Conservation (phyloP, 2,888 invertebrate genomes). For the Andrena marginata region DNA sequence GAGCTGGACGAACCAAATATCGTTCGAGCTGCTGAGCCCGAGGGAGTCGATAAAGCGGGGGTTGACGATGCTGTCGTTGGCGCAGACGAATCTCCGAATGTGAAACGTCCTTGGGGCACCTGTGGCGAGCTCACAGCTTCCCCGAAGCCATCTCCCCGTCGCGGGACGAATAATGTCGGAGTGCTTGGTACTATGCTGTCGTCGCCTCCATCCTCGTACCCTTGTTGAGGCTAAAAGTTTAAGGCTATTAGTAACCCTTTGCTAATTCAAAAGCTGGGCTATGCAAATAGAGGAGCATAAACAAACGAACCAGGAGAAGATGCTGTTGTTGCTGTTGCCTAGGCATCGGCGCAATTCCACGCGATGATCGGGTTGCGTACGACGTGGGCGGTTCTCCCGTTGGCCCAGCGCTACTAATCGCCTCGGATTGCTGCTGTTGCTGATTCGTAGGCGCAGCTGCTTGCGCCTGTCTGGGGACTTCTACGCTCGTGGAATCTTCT, state of each 20-base stretch:
- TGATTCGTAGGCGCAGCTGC: constrained; percentile 85
- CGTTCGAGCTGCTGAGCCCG: constrained; percentile 69
- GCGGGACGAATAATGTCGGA: constrained; percentile 93
- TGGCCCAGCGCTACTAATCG: constrained; percentile 89
- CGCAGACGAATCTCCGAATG: constrained; percentile 87
- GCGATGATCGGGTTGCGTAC: constrained; percentile 80
- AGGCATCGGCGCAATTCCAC: constrained; percentile 86
- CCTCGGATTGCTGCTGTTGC: constrained; percentile 88
- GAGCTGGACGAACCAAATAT: constrained; percentile 78
- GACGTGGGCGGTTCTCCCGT: constrained; percentile 82
- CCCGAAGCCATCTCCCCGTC: constrained; percentile 94
- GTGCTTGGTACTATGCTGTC: constrained; percentile 96
- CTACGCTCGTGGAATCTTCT: constrained; percentile 87
- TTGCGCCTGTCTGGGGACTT: constrained; percentile 88
- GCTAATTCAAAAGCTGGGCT: too few species aligned
- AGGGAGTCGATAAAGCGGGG: constrained; percentile 74
- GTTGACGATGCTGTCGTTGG: constrained; percentile 79
- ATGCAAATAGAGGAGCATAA: too few species aligned
- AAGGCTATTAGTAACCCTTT: not conserved
- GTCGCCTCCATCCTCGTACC: constrained; percentile 89
- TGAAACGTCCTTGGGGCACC: constrained; percentile 89
- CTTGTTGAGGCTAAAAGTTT: constrained; percentile 84
- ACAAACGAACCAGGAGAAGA: constrained; percentile 83
- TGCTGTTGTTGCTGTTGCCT: constrained; percentile 86
- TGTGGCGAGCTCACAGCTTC: constrained; percentile 97